These are phyloP conservation scores for Phalanger gymnotis DNA, from an alignment of 2,797 vertebrate genomes.

Conservation along the genomic window DNA sequence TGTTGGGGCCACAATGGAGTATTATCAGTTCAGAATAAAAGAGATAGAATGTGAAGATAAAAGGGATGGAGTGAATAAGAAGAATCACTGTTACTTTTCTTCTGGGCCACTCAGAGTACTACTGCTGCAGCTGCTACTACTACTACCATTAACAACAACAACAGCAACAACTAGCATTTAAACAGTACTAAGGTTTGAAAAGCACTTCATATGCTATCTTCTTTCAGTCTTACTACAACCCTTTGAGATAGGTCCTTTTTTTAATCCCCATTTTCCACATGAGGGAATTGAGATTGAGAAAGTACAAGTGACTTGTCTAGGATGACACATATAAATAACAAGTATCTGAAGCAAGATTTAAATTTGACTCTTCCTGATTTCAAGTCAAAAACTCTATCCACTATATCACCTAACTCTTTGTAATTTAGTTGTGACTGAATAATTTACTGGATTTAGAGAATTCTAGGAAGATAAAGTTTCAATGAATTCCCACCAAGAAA, in stretches of 20 bases:
- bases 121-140: too few species aligned
- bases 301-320: neutral
- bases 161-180: neutral
- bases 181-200: neutral
- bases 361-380: neutral
- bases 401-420: neutral
- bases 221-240: neutral
- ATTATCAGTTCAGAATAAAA: neutral
- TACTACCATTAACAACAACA: too few species aligned
- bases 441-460: neutral
- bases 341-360: neutral
- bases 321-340: neutral
- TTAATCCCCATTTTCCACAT: neutral
- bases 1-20: neutral
- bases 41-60: neutral
- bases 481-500: neutral
- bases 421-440: conserved; percentile 21
- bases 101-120: neutral
- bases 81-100: neutral
- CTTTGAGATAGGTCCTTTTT: neutral
- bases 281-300: neutral
- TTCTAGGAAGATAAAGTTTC: conserved; percentile 31
- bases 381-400: neutral
- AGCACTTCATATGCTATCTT: neutral
- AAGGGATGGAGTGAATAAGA: neutral